Conservation (phyloP, 2,113 vertebrate genomes). For the Ochotona princeps region DNA sequence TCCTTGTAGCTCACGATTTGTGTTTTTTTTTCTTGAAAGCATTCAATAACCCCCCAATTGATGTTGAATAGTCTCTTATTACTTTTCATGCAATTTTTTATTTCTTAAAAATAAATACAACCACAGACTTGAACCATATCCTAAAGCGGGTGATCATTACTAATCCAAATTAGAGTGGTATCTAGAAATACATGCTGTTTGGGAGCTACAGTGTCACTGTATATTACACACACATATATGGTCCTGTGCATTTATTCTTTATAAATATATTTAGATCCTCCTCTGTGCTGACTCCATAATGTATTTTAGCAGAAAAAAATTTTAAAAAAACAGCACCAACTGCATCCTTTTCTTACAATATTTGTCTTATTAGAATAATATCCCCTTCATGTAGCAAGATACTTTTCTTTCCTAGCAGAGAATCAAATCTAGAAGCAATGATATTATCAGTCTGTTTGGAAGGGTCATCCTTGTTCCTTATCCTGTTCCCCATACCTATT, state of each 20-base stretch:
- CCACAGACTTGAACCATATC: slow-evolving; percentile 59
- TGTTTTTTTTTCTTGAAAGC: slow-evolving; percentile 59
- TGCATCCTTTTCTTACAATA: slow-evolving; percentile 64
- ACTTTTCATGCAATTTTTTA: slow-evolving; percentile 16
- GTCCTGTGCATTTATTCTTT: slow-evolving; percentile 54
- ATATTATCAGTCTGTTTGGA: slow-evolving; percentile 61
- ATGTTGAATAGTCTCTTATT: not conserved
- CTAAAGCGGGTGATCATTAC: slow-evolving; percentile 63
- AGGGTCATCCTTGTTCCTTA: slow-evolving; percentile 24
- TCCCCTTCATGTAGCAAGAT: slow-evolving; percentile 63
- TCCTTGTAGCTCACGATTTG: not conserved
- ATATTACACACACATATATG: not conserved
- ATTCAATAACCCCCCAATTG: not conserved
- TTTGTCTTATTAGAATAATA: slow-evolving; percentile 74
- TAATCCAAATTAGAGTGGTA: slow-evolving; percentile 63
- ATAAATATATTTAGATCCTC: slow-evolving; percentile 54
- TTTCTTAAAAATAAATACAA: slow-evolving; percentile 54
- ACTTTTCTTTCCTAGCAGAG: slow-evolving; percentile 56
- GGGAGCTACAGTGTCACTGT: slow-evolving; percentile 58
- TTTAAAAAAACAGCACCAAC: slow-evolving; percentile 67
- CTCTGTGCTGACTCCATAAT: slow-evolving; percentile 53
- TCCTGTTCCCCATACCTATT: slow-evolving; percentile 59
- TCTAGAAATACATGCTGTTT: slow-evolving; percentile 64
- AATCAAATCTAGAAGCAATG: slow-evolving; percentile 60
- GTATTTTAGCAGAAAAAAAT: slow-evolving; percentile 66